phyloP scores from a whole-genome alignment of 2,888 invertebrate genomes.

The Griposia aprilina region DNA sequence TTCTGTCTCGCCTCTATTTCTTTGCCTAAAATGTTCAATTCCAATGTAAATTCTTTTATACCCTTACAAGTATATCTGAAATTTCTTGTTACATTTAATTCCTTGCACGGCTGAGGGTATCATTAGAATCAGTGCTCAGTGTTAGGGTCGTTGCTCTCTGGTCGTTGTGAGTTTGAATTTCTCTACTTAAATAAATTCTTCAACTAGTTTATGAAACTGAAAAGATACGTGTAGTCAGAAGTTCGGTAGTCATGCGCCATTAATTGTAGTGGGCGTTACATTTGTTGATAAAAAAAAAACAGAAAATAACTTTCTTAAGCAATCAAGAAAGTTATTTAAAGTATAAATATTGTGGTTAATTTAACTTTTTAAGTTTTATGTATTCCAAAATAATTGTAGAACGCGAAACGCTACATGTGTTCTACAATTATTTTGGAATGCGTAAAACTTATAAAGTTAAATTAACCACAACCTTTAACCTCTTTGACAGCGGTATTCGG shows the following conservation, averaged over 20 bases:
- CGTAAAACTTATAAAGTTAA: neutral
- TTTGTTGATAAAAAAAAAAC: slow-evolving; percentile 13
- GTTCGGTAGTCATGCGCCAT: slow-evolving; percentile 2
- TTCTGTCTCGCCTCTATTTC: slow-evolving; percentile 33
- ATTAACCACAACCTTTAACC: neutral
- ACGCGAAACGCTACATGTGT: neutral
- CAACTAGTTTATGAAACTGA: neutral
- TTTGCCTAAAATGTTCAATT: slow-evolving; percentile 46
- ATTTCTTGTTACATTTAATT: slow-evolving; percentile 19
- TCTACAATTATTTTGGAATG: slow-evolving; percentile 9
- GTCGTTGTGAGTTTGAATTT: slow-evolving; percentile 33
- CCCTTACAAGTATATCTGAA: slow-evolving; percentile 21
- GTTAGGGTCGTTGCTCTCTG: slow-evolving; percentile 38
- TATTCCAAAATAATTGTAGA: no score
- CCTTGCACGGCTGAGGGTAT: slow-evolving; percentile 19
- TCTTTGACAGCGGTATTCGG: neutral
- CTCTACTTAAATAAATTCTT: slow-evolving; percentile 21
- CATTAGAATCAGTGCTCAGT: slow-evolving; percentile 33
- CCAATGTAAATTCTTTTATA: slow-evolving; percentile 40
- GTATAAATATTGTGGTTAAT: no score
- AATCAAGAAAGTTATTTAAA: no score
- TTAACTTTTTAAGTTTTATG: no score
- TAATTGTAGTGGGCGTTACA: slow-evolving; percentile 1
- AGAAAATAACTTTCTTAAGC: slow-evolving; percentile 16
- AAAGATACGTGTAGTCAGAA: neutral